phyloP scores from a whole-genome alignment of 35 echinoderm and acorn worm genomes.

The Chiridota heheva region DNA sequence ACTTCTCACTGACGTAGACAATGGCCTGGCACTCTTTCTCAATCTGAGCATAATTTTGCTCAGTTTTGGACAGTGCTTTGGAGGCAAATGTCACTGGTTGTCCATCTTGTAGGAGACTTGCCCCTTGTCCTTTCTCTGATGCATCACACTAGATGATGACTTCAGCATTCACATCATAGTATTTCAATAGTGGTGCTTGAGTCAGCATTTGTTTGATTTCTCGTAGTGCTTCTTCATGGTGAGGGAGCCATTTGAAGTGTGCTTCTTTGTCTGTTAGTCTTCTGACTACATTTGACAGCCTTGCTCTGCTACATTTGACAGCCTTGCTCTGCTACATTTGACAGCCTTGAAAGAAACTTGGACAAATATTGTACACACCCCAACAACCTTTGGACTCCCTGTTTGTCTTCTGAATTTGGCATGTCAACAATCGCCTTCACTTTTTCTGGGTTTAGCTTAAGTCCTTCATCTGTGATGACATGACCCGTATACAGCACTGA shows the following conservation, averaged over 20 bases:
- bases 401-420: too few relatives aligned
- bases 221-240: constrained; percentile 12
- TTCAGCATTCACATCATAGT: too few relatives aligned
- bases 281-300: constrained; percentile 32
- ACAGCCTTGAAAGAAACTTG: too few relatives aligned
- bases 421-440: too few relatives aligned
- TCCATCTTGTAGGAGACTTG: constrained; percentile 58
- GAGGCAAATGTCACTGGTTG: constrained; percentile 53
- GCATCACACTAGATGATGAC: too few relatives aligned
- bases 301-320: constrained; percentile 56
- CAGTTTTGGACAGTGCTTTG: constrained; percentile 33
- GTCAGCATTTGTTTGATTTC: constrained; percentile 56
- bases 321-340: constrained; percentile 48
- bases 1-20: too few relatives aligned
- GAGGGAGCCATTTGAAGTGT: constrained; percentile 47
- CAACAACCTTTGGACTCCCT: too few relatives aligned
- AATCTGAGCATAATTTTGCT: constrained; percentile 53
- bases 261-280: constrained; percentile 28
- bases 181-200: constrained; percentile 29
- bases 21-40: constrained; percentile 15
- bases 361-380: too few relatives aligned
- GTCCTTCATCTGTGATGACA: too few relatives aligned
- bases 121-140: constrained; percentile 36
- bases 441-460: too few relatives aligned
- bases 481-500: too few relatives aligned